Percentiles rank a stretch among this genome's conserved stretches.
Conservation (phyloP, 2,888 invertebrate genomes). For the Ectropis crepuscularia region DNA sequence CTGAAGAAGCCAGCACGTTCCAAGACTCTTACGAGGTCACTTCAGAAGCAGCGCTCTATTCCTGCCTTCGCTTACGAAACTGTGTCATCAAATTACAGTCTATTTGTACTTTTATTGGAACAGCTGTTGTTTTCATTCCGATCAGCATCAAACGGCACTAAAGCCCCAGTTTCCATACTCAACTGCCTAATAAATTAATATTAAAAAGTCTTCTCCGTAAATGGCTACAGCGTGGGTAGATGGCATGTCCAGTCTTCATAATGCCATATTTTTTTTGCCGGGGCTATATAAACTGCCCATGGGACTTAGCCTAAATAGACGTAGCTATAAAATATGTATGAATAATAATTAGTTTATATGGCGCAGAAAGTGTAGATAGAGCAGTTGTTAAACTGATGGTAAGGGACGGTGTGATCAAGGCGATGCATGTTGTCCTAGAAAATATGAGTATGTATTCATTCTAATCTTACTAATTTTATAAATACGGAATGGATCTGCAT, state of each 20-base stretch:
- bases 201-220: slow-evolving; percentile 9
- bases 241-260: slow-evolving; percentile 20
- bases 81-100: background rate
- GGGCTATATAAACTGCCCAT: background rate
- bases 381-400: too few species aligned
- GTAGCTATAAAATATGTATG: background rate
- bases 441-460: too few species aligned
- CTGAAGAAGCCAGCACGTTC: too few species aligned
- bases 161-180: slow-evolving; percentile 1
- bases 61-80: background rate
- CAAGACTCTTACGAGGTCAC: background rate
- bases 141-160: background rate
- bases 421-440: too few species aligned
- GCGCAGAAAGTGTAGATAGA: too few species aligned
- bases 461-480: too few species aligned
- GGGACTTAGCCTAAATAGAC: slow-evolving; percentile 2
- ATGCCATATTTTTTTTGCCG: slow-evolving; percentile 1
- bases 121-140: slow-evolving; percentile 10
- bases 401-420: too few species aligned
- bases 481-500: too few species aligned
- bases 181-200: slow-evolving; percentile 17
- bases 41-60: background rate
- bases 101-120: slow-evolving; percentile 8
- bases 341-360: background rate
- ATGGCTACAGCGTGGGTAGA: slow-evolving; percentile 20